Evolutionary conservation across 2,797 vertebrate genomes (phyloP).

Genomic region (Ibycter americanus): DNA sequence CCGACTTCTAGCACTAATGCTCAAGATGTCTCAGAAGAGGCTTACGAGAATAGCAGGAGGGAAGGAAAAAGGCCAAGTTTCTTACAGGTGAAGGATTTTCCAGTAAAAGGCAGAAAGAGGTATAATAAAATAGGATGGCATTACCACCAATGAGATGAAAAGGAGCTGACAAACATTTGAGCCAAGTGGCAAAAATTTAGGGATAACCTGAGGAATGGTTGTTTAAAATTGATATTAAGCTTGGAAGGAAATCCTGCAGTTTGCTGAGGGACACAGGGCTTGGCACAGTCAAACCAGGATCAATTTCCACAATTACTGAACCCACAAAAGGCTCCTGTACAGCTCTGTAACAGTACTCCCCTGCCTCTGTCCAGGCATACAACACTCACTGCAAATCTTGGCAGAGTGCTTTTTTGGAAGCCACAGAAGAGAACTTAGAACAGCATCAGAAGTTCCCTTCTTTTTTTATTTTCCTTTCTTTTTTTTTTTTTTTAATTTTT

Average conservation of each 20-base stretch:
- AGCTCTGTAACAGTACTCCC: background rate
- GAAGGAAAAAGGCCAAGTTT: background rate
- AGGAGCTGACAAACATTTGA: background rate
- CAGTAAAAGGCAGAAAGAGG: background rate
- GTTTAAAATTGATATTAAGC: background rate
- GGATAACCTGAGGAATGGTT: background rate
- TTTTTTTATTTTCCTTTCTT: rapidly evolving
- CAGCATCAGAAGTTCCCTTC: background rate
- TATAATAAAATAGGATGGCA: background rate
- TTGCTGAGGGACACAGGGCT: background rate
- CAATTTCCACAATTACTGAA: background rate
- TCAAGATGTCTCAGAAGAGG: background rate
- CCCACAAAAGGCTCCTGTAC: background rate
- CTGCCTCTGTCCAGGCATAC: background rate
- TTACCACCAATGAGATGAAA: background rate
- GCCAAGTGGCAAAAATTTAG: background rate
- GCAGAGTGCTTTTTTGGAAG: background rate
- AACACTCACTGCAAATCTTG: background rate
- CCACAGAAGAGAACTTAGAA: background rate
- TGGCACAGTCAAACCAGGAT: background rate
- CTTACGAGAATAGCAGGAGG: background rate
- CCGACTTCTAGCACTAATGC: background rate
- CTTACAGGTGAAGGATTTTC: background rate
- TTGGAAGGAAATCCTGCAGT: background rate
- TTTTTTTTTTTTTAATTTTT: background rate